These are phyloP conservation scores for Falcunculus frontatus DNA, from an alignment of 2,113 vertebrate species.

Conservation along the genomic window DNA sequence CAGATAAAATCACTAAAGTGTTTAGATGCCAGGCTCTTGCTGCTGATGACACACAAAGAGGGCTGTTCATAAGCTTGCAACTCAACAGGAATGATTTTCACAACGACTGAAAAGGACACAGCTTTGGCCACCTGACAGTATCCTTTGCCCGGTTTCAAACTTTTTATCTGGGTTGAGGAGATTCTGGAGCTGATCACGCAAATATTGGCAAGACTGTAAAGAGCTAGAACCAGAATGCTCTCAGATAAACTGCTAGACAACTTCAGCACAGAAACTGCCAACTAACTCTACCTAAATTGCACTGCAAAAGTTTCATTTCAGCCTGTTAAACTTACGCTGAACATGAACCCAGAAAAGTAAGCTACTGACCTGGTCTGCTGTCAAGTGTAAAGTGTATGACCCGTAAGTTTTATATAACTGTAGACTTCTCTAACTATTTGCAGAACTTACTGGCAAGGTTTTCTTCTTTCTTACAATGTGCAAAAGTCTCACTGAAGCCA, in stretches of 20 bases:
- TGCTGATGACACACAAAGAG: background rate
- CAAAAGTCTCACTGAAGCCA: background rate
- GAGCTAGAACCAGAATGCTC: background rate
- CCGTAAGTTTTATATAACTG: background rate
- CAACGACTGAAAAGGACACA: background rate
- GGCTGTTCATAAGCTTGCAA: background rate
- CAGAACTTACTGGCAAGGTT: background rate
- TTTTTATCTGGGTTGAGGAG: background rate
- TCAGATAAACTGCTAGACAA: background rate
- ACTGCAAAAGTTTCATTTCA: background rate
- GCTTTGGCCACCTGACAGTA: background rate
- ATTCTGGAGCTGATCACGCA: background rate
- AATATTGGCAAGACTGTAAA: background rate
- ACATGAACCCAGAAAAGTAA: background rate
- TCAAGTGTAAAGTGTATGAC: background rate
- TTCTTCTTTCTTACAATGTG: background rate
- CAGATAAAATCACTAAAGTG: background rate
- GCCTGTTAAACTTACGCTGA: background rate
- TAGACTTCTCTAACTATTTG: background rate
- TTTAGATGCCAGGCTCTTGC: background rate
- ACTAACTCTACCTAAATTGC: background rate
- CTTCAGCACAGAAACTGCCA: background rate
- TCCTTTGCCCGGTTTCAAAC: background rate
- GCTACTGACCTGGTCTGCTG: background rate
- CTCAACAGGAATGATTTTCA: background rate